Evolutionary conservation across 2,113 vertebrate species (phyloP).

Genomic region (Hylia prasina): DNA sequence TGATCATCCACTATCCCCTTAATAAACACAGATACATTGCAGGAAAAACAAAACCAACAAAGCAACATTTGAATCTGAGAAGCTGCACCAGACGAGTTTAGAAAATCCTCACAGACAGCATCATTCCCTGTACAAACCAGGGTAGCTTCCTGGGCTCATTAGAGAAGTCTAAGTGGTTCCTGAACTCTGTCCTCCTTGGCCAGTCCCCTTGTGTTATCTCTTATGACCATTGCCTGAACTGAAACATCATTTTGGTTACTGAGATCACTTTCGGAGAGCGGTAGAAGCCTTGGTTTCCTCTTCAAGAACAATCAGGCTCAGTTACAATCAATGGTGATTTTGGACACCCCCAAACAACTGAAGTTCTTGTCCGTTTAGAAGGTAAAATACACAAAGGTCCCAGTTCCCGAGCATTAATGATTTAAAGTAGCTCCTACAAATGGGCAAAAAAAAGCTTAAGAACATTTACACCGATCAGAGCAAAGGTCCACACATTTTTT

Average conservation of each 20-base stretch:
- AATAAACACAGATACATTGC: not conserved
- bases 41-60: not conserved
- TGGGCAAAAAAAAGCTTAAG: not conserved
- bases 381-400: not conserved
- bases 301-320: not conserved
- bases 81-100: not conserved
- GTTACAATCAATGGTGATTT: not conserved
- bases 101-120: not conserved
- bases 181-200: constrained; percentile 45
- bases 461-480: not conserved
- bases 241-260: constrained; percentile 42
- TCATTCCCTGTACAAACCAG: not conserved
- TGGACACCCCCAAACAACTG: not conserved
- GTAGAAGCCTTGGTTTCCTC: constrained; percentile 51
- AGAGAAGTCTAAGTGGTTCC: not conserved
- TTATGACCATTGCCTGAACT: constrained; percentile 3
- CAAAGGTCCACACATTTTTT: not conserved
- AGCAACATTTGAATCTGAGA: not conserved
- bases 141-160: not conserved
- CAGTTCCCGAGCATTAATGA: not conserved
- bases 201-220: constrained; percentile 23
- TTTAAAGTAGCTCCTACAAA: not conserved
- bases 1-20: not conserved
- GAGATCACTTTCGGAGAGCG: not conserved
- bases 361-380: not conserved